Evolutionary conservation across 2,797 vertebrate genomes (phyloP).

Genomic region (Peromyscus nudipes): DNA sequence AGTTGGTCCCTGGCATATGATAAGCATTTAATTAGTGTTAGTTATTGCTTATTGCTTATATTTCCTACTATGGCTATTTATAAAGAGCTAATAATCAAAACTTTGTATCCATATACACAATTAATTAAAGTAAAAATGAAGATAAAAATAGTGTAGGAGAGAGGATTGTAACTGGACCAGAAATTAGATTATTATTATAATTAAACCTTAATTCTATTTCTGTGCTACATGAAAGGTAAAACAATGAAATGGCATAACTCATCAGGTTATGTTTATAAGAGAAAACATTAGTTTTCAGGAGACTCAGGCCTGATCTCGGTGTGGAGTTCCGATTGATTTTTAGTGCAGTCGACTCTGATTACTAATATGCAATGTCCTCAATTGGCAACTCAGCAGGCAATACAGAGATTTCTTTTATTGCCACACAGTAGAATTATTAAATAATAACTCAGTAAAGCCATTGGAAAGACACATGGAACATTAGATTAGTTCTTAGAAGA

Average conservation of each 20-base stretch:
- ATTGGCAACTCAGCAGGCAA: conserved; percentile 6
- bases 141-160: conserved; percentile 45
- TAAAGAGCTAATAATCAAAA: conserved; percentile 24
- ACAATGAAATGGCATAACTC: conserved; percentile 56
- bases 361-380: conserved; percentile 1
- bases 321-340: neutral
- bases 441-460: conserved; percentile 47
- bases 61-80: conserved; percentile 26
- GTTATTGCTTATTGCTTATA: conserved; percentile 48
- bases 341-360: conserved; percentile 30
- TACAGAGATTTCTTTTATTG: conserved; percentile 58
- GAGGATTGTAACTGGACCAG: conserved; percentile 27
- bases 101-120: neutral
- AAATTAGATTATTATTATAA: conserved; percentile 69
- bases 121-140: conserved; percentile 69
- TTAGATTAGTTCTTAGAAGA: conserved; percentile 38
- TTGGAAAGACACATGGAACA: neutral
- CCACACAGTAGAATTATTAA: conserved; percentile 61
- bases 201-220: conserved; percentile 72
- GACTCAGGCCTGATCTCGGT: neutral
- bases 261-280: conserved; percentile 58
- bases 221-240: conserved; percentile 62
- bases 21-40: conserved; percentile 39
- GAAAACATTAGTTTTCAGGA: conserved; percentile 53
- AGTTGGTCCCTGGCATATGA: neutral